Conservation (phyloP, 2,888 invertebrate species). For the Lasioglossum oenotherae region DNA sequence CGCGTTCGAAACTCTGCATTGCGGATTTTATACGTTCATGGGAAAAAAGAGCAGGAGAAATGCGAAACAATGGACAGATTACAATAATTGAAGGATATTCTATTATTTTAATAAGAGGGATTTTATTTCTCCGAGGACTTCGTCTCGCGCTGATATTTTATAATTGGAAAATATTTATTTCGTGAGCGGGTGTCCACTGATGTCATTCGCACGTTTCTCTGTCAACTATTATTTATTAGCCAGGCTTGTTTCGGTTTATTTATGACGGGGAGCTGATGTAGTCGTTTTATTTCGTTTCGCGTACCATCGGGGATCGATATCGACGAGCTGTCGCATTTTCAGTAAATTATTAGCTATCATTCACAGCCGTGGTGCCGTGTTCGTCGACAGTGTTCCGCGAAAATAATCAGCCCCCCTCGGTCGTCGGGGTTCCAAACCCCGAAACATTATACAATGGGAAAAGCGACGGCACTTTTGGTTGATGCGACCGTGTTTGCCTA, state of each 20-base stretch:
- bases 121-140: neutral
- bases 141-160: neutral
- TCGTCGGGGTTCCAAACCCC: neutral
- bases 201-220: slow-evolving; percentile 20
- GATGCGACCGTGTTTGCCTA: neutral
- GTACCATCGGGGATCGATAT: slow-evolving; percentile 36
- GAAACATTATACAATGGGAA: neutral
- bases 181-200: neutral
- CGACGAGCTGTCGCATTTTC: slow-evolving; percentile 45
- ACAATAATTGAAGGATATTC: neutral
- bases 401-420: neutral
- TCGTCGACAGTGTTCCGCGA: neutral
- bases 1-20: neutral
- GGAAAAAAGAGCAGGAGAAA: neutral
- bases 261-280: slow-evolving; percentile 20
- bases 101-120: neutral
- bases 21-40: neutral
- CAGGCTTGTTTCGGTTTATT: slow-evolving; percentile 32
- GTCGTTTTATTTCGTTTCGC: slow-evolving; percentile 42
- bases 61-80: neutral
- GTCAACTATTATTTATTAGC: slow-evolving; percentile 51
- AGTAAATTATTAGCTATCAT: slow-evolving; percentile 45
- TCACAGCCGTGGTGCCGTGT: slow-evolving; percentile 27
- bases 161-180: slow-evolving; percentile 28
- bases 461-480: neutral